These are phyloP conservation scores for Eleginops maclovinus DNA, from an alignment of 2,113 vertebrate genomes.

Conservation along the genomic window DNA sequence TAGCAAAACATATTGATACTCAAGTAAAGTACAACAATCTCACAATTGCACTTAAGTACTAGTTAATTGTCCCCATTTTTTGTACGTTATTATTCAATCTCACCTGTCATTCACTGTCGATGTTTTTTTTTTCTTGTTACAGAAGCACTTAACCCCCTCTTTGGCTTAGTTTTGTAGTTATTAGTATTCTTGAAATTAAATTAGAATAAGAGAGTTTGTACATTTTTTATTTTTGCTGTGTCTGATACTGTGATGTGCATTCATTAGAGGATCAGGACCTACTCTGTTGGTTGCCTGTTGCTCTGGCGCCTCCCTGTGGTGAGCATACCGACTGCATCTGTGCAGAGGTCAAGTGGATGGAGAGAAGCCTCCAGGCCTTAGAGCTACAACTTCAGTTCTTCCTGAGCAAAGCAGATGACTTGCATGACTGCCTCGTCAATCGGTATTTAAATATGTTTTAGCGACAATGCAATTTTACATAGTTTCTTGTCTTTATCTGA, in stretches of 20 bases:
- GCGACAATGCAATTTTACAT: no score
- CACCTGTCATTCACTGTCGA: no score
- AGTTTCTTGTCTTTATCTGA: no score
- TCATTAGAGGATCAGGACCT: conserved; percentile 31
- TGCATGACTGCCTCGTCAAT: conserved; percentile 77
- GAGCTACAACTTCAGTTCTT: conserved; percentile 82
- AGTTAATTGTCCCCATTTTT: no score
- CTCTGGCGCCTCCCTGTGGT: conserved; percentile 46
- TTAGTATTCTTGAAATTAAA: not conserved
- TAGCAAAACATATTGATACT: no score
- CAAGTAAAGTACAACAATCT: no score
- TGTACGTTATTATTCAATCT: no score
- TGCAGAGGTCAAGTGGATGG: conserved; percentile 45
- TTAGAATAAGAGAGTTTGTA: not conserved
- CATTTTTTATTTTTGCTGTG: not conserved
- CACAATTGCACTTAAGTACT: no score
- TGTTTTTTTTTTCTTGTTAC: no score
- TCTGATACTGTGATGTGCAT: not conserved
- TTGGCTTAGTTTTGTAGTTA: not conserved
- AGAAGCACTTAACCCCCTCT: not conserved
- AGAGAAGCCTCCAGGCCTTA: conserved; percentile 72
- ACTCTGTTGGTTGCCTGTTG: not conserved
- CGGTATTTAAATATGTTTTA: conserved; percentile 16
- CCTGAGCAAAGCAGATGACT: conserved; percentile 81
- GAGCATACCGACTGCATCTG: not conserved